phyloP scores from a whole-genome alignment of 2,797 vertebrate genomes.

The Tenualosa thibaudeaui region DNA sequence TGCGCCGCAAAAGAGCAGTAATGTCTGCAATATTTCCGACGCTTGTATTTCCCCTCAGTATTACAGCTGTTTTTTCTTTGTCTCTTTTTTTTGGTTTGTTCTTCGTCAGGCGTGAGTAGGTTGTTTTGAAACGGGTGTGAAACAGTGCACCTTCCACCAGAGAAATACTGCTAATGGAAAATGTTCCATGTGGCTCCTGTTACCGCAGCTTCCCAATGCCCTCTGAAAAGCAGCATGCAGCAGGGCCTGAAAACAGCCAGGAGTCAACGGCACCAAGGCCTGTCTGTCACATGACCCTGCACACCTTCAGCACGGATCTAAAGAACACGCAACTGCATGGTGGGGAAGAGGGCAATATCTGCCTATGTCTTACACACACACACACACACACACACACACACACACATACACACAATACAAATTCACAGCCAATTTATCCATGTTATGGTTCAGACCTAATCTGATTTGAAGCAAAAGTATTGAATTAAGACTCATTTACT shows the following conservation, averaged over 20 bases:
- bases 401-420: too few relatives aligned
- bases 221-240: constrained; percentile 46
- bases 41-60: neutral
- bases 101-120: neutral
- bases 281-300: neutral
- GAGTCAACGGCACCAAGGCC: neutral
- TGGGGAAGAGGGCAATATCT: neutral
- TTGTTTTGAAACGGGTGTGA: constrained; percentile 45
- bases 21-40: constrained; percentile 19
- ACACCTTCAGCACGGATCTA: neutral
- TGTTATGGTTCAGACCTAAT: neutral
- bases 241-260: constrained; percentile 12
- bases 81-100: neutral
- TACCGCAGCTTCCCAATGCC: constrained; percentile 42
- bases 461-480: neutral
- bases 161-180: constrained; percentile 52
- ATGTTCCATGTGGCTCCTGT: constrained; percentile 52
- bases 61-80: constrained; percentile 14
- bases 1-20: neutral
- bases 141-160: constrained; percentile 40
- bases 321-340: neutral
- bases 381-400: too few relatives aligned
- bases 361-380: neutral
- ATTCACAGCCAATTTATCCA: neutral
- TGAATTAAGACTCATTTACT: constrained; percentile 10